Percentiles rank a stretch among this genome's conserved stretches.
Conservation (phyloP, 2,113 vertebrate species). For the Corythornis vintsioides region DNA sequence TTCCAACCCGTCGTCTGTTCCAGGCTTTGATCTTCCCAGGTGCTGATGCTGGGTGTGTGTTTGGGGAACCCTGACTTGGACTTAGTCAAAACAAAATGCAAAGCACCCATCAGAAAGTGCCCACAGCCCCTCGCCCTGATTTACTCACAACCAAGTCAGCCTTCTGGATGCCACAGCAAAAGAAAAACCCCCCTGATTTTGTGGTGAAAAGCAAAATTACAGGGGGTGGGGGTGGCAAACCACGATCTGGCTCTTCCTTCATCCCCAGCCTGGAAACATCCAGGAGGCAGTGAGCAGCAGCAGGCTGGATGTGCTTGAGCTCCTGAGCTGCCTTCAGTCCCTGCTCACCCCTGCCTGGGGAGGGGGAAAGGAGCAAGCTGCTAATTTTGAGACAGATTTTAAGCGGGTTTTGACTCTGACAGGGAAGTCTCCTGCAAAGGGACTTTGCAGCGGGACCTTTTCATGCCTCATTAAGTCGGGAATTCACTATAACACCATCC, state of each 20-base stretch:
- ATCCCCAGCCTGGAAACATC: background rate
- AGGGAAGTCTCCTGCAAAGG: background rate
- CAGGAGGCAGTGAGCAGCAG: background rate
- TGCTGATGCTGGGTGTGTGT: background rate
- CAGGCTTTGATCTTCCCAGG: slow-evolving; percentile 62
- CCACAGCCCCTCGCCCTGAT: background rate
- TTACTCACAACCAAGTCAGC: background rate
- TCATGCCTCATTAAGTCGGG: slow-evolving; percentile 54
- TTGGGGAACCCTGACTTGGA: background rate
- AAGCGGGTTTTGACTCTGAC: background rate
- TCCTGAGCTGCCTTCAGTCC: background rate
- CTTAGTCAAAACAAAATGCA: background rate
- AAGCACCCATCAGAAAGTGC: background rate
- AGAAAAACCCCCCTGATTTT: background rate
- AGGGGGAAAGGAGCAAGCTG: background rate
- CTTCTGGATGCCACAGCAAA: background rate
- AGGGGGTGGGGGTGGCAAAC: background rate
- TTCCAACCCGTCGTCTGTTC: background rate
- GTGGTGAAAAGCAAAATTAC: background rate
- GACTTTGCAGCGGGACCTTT: background rate
- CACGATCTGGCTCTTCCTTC: background rate
- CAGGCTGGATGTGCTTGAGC: background rate
- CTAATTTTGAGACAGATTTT: background rate
- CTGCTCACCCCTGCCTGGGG: background rate
- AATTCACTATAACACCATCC: slow-evolving; percentile 10